phyloP scores from a whole-genome alignment of 2,113 vertebrate species.

The Brachionichthys hirsutus region DNA sequence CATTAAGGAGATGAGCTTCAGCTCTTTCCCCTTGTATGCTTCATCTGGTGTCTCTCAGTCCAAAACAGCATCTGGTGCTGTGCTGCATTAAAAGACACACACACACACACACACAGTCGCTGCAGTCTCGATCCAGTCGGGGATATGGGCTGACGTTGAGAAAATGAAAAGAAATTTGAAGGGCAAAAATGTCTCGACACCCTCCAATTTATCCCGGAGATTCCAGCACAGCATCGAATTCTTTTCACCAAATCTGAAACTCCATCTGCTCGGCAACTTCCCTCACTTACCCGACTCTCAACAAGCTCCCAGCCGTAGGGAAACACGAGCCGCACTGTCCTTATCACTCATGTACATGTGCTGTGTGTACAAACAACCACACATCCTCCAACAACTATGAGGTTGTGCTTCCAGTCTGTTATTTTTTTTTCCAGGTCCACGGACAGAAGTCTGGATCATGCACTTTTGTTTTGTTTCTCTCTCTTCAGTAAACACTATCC shows the following conservation, averaged over 20 bases:
- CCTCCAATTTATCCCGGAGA: conserved; percentile 40
- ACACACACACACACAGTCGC: conserved; percentile 8
- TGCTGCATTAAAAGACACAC: too few relatives aligned
- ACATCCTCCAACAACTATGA: conserved; percentile 43
- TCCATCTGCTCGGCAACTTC: conserved; percentile 53
- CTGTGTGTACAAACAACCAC: conserved; percentile 33
- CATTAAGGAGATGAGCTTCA: conserved; percentile 27
- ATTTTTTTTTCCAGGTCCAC: conserved; percentile 9
- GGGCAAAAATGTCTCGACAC: conserved; percentile 7
- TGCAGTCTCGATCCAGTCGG: conserved; percentile 1
- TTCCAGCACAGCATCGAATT: conserved; percentile 42
- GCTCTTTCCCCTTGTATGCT: conserved; percentile 17
- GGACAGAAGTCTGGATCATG: conserved; percentile 21
- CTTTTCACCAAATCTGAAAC: conserved; percentile 66
- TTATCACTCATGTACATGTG: conserved; percentile 25
- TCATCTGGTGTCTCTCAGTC: conserved; percentile 31
- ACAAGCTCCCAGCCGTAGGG: conserved; percentile 65
- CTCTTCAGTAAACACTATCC: conserved; percentile 10
- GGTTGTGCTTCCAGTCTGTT: conserved; percentile 33
- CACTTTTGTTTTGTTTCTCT: conserved; percentile 21
- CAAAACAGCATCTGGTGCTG: conserved; percentile 14
- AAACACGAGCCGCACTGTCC: conserved; percentile 40
- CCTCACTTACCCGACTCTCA: conserved; percentile 58
- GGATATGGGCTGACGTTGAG: conserved; percentile 28
- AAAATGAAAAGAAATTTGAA: conserved; percentile 24